These are phyloP conservation scores for Scytalopus superciliaris DNA, from an alignment of 2,113 vertebrate species.

Conservation along the genomic window DNA sequence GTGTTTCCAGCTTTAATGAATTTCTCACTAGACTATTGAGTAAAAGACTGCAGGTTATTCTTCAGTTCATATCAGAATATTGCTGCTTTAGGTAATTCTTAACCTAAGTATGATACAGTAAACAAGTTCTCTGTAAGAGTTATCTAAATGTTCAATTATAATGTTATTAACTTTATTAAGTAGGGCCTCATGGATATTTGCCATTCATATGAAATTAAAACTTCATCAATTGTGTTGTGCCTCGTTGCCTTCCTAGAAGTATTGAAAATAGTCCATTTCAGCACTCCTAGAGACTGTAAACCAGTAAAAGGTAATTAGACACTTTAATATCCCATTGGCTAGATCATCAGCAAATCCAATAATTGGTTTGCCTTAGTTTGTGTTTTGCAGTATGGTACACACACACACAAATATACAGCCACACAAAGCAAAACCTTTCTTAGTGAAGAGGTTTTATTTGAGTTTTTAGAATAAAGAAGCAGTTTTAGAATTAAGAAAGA, in stretches of 20 bases:
- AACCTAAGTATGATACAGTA: neutral
- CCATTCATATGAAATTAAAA: neutral
- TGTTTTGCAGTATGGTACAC: neutral
- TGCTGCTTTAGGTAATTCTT: neutral
- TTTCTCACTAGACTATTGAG: neutral
- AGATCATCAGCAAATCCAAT: neutral
- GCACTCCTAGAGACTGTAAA: neutral
- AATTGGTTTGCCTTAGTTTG: neutral
- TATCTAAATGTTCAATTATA: neutral
- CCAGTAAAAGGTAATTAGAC: constrained; percentile 45
- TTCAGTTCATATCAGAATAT: neutral
- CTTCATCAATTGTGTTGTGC: neutral
- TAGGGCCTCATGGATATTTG: neutral
- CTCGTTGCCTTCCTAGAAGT: neutral
- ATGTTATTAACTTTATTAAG: neutral
- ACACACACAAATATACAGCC: neutral
- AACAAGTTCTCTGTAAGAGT: neutral
- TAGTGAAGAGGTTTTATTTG: neutral
- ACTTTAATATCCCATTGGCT: constrained; percentile 7
- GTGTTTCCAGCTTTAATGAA: neutral
- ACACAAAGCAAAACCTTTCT: neutral
- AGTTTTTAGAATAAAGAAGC: neutral
- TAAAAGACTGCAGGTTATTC: neutral
- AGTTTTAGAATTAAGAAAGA: neutral
- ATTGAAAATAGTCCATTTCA: neutral